Percentiles rank a stretch among this genome's conserved stretches.
Conservation (phyloP, 2,888 invertebrate genomes). For the Brenthis daphne region DNA sequence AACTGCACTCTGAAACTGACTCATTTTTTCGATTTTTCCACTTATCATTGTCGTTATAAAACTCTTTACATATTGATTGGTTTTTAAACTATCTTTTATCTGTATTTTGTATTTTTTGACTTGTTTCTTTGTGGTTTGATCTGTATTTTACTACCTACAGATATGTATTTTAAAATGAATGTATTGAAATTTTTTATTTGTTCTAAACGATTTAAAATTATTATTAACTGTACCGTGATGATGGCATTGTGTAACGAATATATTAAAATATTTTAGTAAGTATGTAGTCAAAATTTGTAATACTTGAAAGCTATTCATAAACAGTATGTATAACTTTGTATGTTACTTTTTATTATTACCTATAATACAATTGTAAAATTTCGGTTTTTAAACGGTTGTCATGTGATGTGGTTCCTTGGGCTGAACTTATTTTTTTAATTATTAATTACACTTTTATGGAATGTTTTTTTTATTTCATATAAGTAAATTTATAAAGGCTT, state of each 20-base stretch:
- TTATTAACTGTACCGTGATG: background rate
- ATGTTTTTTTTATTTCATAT: background rate
- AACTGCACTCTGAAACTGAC: constrained; percentile 80
- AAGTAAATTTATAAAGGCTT: background rate
- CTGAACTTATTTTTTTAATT: constrained; percentile 14
- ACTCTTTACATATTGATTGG: constrained; percentile 19
- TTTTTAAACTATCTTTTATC: constrained; percentile 20
- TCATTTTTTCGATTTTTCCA: constrained; percentile 52
- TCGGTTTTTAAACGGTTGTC: no score
- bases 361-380: no score
- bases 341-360: background rate
- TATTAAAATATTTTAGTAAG: constrained; percentile 4
- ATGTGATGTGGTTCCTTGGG: background rate
- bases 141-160: background rate
- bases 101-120: constrained; percentile 18
- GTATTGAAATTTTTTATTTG: constrained; percentile 1
- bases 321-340: background rate
- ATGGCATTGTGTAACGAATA: constrained; percentile 17
- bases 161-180: background rate
- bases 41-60: constrained; percentile 29
- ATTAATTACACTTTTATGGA: background rate
- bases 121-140: constrained; percentile 12
- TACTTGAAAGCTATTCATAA: background rate
- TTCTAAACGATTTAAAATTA: background rate
- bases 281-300: constrained; percentile 15